phyloP scores from a whole-genome alignment of 2,113 vertebrate species.

The Nycticebus coucang region DNA sequence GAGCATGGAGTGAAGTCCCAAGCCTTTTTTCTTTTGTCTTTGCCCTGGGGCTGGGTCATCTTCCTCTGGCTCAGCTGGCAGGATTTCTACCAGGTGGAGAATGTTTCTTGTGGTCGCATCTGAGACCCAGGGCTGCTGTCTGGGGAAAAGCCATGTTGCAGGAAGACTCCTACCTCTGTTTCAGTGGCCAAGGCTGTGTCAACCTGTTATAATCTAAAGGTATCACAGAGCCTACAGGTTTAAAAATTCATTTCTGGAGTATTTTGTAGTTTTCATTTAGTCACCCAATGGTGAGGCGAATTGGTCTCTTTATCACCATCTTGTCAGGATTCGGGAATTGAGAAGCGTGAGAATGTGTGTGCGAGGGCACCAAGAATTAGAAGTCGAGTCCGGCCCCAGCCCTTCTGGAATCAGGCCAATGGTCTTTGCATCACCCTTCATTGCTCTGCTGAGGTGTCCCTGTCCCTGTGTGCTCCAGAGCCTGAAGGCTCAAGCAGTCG shows the following conservation, averaged over 20 bases:
- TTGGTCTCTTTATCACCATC: neutral
- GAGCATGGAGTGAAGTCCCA: neutral
- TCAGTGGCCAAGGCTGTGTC: neutral
- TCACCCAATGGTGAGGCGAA: neutral
- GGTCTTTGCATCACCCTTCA: neutral
- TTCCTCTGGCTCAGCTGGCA: neutral
- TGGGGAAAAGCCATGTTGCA: neutral
- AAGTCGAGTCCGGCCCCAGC: neutral
- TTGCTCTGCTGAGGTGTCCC: fast-evolving
- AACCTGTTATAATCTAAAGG: neutral
- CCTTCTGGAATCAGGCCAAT: neutral
- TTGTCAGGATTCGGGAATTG: neutral
- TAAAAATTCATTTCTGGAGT: neutral
- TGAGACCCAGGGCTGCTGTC: neutral
- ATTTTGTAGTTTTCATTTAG: neutral
- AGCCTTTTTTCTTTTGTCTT: slow-evolving; percentile 27
- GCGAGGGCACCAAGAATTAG: neutral
- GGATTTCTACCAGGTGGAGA: slow-evolving; percentile 10
- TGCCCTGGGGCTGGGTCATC: neutral
- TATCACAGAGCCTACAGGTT: neutral
- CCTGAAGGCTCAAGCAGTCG: neutral
- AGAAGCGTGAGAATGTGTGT: neutral
- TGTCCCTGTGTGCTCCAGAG: neutral
- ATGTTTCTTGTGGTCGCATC: neutral
- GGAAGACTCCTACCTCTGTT: neutral